phyloP scores from a whole-genome alignment of 1,140 invertebrate species.

The Heliconius eleuchia region DNA sequence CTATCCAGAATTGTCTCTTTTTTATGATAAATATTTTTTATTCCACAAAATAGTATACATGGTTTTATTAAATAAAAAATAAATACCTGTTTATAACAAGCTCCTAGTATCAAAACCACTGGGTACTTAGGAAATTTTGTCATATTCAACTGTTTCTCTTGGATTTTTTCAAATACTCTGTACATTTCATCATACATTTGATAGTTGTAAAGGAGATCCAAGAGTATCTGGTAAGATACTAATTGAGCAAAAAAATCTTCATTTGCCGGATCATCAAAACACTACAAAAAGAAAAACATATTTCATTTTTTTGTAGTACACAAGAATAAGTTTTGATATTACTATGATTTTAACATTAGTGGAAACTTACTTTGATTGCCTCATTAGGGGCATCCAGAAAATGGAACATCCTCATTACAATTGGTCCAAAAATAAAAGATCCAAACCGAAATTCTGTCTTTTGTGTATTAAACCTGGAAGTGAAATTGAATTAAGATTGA shows the following conservation, averaged over 20 bases:
- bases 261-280: slow-evolving; percentile 84
- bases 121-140: slow-evolving; percentile 86
- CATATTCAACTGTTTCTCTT: slow-evolving; percentile 82
- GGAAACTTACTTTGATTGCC: slow-evolving; percentile 82
- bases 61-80: neutral
- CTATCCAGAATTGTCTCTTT: no score
- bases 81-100: slow-evolving; percentile 89
- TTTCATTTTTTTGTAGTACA: neutral
- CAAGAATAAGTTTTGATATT: neutral
- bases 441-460: slow-evolving; percentile 88
- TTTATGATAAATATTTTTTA: no score
- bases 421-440: slow-evolving; percentile 90
- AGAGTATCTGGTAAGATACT: slow-evolving; percentile 84
- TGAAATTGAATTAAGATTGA: neutral
- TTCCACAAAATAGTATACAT: no score
- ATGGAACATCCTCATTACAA: slow-evolving; percentile 90
- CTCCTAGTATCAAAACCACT: slow-evolving; percentile 84
- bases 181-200: slow-evolving; percentile 86
- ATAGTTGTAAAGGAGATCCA: slow-evolving; percentile 88
- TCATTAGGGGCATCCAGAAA: slow-evolving; percentile 85
- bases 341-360: neutral
- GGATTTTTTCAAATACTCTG: slow-evolving; percentile 83
- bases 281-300: slow-evolving; percentile 75
- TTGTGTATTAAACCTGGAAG: slow-evolving; percentile 86
- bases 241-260: slow-evolving; percentile 88